Conservation (phyloP, 2,113 vertebrate species). For the Hystrix cristata region DNA sequence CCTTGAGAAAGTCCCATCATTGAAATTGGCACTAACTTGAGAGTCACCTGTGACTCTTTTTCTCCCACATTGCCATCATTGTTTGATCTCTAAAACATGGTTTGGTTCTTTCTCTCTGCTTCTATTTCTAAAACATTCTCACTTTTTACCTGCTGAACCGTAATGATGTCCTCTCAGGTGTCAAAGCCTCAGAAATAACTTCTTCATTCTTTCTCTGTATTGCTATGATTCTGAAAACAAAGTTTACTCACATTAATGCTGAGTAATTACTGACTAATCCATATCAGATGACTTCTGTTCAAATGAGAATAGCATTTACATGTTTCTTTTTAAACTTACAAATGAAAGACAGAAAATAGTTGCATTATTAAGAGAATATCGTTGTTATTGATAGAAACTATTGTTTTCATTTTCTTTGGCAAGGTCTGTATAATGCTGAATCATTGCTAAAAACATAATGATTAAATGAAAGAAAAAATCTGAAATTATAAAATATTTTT, state of each 20-base stretch:
- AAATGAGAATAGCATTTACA: neutral
- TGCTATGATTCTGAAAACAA: neutral
- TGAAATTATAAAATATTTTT: neutral
- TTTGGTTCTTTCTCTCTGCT: neutral
- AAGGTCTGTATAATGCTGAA: neutral
- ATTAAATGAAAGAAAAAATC: neutral
- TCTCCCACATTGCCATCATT: neutral
- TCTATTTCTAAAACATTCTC: neutral
- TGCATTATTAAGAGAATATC: neutral
- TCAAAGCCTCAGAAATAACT: neutral
- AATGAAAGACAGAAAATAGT: neutral
- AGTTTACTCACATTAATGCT: neutral
- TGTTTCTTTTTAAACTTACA: neutral
- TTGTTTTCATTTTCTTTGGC: neutral
- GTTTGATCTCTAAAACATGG: neutral
- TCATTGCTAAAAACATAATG: neutral
- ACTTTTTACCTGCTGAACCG: neutral
- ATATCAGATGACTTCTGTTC: neutral
- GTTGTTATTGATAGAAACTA: neutral
- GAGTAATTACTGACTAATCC: neutral
- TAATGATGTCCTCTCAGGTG: neutral
- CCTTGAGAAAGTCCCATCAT: neutral
- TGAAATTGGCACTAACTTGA: neutral
- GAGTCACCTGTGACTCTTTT: neutral
- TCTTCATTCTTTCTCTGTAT: neutral